Percentiles rank a stretch among this genome's conserved stretches.
Evolutionary conservation across 2,113 vertebrate species (phyloP).

Genomic region (Condylura cristata): DNA sequence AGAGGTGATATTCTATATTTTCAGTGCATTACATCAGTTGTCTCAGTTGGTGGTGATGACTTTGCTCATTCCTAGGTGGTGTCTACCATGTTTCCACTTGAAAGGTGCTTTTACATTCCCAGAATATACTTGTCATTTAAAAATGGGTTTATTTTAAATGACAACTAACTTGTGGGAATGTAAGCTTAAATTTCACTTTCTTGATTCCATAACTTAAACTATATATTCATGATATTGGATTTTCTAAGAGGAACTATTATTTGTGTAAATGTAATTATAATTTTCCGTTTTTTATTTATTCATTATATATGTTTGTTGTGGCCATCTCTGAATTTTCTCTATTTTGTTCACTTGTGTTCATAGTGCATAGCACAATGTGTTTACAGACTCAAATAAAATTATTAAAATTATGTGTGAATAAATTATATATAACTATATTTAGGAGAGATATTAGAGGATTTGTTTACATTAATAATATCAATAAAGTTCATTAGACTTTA

Average conservation of each 20-base stretch:
- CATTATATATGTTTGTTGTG: neutral
- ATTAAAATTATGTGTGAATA: neutral
- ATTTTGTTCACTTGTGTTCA: neutral
- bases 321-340: neutral
- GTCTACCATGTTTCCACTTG: neutral
- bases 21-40: neutral
- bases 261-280: neutral
- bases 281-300: neutral
- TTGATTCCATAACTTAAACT: neutral
- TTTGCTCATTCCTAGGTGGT: neutral
- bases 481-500: neutral
- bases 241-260: neutral
- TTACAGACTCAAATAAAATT: neutral
- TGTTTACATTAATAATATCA: neutral
- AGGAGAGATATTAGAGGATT: neutral
- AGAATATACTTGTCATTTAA: no score
- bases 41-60: neutral
- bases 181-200: constrained; percentile 21
- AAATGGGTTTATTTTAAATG: neutral
- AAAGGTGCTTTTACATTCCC: neutral
- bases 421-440: neutral
- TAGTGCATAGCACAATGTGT: neutral
- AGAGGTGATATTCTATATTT: neutral
- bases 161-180: neutral
- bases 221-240: neutral